Evolutionary conservation across 2,113 vertebrate genomes (phyloP).

Genomic region (Gopherus flavomarginatus): DNA sequence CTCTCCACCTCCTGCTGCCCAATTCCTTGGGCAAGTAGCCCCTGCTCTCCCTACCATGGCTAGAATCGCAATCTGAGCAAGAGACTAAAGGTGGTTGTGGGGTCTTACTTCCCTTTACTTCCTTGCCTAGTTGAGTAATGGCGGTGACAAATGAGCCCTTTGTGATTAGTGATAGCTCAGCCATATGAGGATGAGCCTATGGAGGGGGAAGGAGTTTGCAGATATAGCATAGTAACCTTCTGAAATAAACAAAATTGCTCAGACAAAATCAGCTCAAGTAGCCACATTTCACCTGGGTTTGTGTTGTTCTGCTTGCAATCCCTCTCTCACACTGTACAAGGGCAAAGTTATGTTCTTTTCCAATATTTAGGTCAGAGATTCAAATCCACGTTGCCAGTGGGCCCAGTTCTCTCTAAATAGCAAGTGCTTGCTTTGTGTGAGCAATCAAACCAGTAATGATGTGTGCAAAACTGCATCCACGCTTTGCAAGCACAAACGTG

Average conservation of each 20-base stretch:
- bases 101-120: not conserved
- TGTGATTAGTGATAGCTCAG: slow-evolving; percentile 37
- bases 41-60: not conserved
- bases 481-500: not conserved
- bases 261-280: slow-evolving; percentile 30
- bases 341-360: slow-evolving; percentile 27
- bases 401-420: not conserved
- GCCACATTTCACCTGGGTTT: not conserved
- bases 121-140: not conserved
- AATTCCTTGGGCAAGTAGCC: not conserved
- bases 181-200: not conserved
- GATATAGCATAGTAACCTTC: slow-evolving; percentile 8
- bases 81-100: fast-evolving
- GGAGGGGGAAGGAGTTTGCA: not conserved
- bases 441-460: not conserved
- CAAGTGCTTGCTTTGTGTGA: fast-evolving
- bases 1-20: not conserved
- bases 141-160: not conserved
- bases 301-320: not conserved
- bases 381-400: slow-evolving; percentile 1
- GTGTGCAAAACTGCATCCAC: not conserved
- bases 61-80: not conserved
- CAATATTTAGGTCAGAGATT: not conserved
- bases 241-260: slow-evolving; percentile 3
- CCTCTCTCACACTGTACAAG: not conserved